Percentiles rank a stretch among this genome's conserved stretches.
Evolutionary conservation across 2,113 vertebrate genomes (phyloP).

Genomic region (Leptocoma aspasia): DNA sequence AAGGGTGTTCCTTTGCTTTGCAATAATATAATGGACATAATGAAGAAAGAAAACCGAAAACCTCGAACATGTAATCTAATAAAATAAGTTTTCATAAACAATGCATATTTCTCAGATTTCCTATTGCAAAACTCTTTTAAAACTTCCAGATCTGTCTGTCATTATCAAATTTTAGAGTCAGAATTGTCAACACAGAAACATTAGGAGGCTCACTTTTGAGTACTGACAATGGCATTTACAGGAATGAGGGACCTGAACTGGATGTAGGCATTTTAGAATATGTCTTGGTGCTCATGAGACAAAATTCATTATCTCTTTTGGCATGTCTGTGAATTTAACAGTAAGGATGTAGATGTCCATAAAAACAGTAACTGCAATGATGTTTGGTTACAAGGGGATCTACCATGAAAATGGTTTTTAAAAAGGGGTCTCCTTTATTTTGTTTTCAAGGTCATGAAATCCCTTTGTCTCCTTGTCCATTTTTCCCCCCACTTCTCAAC

Average conservation of each 20-base stretch:
- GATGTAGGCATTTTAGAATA: background rate
- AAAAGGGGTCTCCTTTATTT: background rate
- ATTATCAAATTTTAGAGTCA: background rate
- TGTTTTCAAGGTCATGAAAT: background rate
- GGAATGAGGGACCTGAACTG: background rate
- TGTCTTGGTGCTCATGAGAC: background rate
- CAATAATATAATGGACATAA: background rate
- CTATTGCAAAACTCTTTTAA: background rate
- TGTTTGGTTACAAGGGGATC: background rate
- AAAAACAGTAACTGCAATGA: background rate
- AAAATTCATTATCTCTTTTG: background rate
- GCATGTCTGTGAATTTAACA: background rate
- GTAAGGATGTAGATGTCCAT: background rate
- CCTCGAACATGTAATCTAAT: fast-evolving
- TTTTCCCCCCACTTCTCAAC: background rate
- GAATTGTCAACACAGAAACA: background rate
- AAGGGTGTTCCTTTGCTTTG: background rate
- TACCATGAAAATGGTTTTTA: background rate
- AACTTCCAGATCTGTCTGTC: background rate
- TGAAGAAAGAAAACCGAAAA: background rate
- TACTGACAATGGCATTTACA: background rate
- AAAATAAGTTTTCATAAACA: background rate
- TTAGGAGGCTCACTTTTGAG: background rate
- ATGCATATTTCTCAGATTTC: background rate
- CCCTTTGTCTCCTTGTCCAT: background rate